Evolutionary conservation across 1,140 invertebrate species (phyloP).

Genomic region (Papilio xuthus): DNA sequence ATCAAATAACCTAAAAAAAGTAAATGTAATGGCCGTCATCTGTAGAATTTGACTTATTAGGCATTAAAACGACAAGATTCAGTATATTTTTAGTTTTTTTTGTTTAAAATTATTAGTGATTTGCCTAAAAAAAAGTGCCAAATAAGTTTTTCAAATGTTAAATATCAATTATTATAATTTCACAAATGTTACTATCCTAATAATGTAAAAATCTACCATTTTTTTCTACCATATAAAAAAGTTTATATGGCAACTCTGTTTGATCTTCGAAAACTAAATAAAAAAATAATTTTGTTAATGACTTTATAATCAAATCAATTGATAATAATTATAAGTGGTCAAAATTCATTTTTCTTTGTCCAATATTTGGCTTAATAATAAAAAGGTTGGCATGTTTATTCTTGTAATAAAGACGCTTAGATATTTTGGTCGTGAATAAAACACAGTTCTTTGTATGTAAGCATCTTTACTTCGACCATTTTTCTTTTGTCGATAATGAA

Average conservation of each 20-base stretch:
- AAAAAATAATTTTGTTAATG: neutral
- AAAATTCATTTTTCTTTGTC: neutral
- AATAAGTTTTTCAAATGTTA: neutral
- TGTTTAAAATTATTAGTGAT: neutral
- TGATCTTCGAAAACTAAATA: neutral
- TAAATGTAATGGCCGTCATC: too few relatives aligned
- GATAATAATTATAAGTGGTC: too few relatives aligned
- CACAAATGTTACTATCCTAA: too few relatives aligned
- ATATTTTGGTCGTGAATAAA: neutral
- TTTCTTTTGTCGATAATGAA: neutral
- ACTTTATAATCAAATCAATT: neutral
- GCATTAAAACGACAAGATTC: too few relatives aligned
- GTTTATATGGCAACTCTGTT: constrained; percentile 2
- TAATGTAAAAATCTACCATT: neutral
- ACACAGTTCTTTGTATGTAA: neutral
- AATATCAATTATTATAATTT: too few relatives aligned
- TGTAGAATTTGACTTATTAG: too few relatives aligned
- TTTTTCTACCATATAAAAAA: neutral
- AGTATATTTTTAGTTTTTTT: too few relatives aligned
- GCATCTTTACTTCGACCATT: neutral
- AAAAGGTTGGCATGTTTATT: constrained; percentile 1
- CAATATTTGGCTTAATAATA: neutral
- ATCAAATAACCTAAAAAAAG: too few relatives aligned
- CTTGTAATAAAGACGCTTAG: neutral
- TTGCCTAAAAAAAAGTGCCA: neutral